Conservation (phyloP, 2,113 vertebrate species). For the Engystomops pustulosus region DNA sequence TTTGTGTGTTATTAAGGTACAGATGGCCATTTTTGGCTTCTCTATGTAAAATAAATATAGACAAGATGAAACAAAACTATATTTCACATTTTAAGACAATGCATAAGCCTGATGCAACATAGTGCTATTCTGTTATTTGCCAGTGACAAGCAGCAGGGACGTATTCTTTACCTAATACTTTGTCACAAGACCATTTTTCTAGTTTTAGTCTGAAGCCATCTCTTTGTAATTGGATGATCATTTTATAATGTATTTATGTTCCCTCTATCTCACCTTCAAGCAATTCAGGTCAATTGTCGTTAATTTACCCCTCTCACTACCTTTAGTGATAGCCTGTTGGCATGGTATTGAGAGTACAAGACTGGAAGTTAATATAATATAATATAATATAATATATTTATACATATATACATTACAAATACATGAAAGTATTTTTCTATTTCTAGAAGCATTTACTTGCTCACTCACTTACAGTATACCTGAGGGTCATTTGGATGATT, state of each 20-base stretch:
- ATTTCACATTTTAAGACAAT: background rate
- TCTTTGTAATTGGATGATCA: too few species aligned
- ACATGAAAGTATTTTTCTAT: too few species aligned
- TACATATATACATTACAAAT: too few species aligned
- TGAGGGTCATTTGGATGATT: background rate
- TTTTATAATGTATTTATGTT: background rate
- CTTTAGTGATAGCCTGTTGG: background rate
- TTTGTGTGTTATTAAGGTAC: conserved; percentile 33
- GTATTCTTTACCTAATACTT: background rate
- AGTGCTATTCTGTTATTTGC: background rate
- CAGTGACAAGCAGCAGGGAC: background rate
- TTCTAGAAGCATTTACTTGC: too few species aligned
- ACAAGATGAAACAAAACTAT: background rate
- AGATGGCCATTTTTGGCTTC: background rate
- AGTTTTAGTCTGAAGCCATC: background rate
- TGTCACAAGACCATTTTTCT: background rate
- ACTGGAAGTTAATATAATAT: background rate
- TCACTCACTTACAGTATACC: too few species aligned
- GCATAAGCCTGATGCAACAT: background rate
- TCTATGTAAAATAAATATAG: background rate
- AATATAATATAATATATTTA: too few species aligned
- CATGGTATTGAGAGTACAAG: background rate
- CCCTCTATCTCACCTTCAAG: background rate
- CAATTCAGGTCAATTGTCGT: background rate
- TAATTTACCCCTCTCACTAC: background rate